Conservation (phyloP, 1,140 invertebrate species). For the Holotrichia oblita region DNA sequence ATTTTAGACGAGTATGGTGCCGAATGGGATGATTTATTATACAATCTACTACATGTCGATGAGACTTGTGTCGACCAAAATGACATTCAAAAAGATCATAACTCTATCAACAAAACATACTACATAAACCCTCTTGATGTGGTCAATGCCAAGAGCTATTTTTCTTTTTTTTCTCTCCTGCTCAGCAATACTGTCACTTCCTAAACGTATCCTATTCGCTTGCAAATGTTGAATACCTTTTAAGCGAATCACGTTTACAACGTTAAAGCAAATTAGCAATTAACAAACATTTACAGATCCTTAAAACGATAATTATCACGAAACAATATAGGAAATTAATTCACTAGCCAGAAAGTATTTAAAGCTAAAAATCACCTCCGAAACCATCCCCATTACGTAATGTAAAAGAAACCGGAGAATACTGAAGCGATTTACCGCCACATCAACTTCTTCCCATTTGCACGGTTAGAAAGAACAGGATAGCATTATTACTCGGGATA, state of each 20-base stretch:
- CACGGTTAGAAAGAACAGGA: not conserved
- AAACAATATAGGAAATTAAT: slow-evolving; percentile 29
- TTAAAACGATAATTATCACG: not conserved
- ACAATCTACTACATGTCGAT: no score
- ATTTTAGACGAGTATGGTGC: no score
- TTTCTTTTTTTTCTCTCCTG: no score
- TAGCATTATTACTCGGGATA: not conserved
- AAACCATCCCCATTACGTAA: slow-evolving; percentile 1
- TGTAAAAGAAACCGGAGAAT: slow-evolving; percentile 7
- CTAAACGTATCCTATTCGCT: no score
- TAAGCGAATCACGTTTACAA: no score
- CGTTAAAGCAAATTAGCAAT: not conserved
- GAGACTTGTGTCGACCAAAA: no score
- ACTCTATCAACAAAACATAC: no score
- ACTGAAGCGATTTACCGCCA: slow-evolving; percentile 13
- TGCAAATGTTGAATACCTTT: no score
- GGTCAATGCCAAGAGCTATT: no score
- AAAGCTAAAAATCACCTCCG: not conserved
- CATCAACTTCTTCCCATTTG: not conserved
- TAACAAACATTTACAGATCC: not conserved
- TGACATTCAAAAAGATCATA: no score
- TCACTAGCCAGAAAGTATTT: not conserved
- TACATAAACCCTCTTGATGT: no score
- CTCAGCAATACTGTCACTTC: not conserved
- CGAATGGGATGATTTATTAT: no score